Evolutionary conservation across 2,113 vertebrate species (phyloP).

Genomic region (Muntiacus muntjak): DNA sequence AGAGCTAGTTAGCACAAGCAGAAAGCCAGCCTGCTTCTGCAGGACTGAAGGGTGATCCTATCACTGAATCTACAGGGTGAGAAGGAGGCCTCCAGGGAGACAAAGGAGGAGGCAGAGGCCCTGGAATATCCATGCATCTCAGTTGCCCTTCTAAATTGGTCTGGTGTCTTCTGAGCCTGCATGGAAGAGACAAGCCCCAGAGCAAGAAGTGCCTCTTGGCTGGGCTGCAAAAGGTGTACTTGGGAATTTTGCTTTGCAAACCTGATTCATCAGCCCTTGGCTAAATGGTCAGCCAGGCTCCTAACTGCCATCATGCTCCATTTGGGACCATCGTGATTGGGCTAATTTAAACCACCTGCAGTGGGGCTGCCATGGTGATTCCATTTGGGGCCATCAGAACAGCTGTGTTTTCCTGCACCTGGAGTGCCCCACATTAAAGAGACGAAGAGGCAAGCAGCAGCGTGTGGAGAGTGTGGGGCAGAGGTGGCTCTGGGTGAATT

Average conservation of each 20-base stretch:
- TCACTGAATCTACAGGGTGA: background rate
- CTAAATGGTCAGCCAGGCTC: background rate
- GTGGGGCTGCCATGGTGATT: background rate
- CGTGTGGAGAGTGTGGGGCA: background rate
- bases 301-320: background rate
- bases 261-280: background rate
- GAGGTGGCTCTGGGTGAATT: background rate
- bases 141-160: background rate
- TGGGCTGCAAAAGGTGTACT: background rate
- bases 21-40: background rate
- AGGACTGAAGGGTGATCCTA: background rate
- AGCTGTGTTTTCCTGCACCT: background rate
- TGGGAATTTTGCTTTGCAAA: background rate
- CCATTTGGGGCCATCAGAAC: background rate
- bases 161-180: background rate
- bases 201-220: background rate
- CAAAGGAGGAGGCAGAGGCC: background rate
- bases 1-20: background rate
- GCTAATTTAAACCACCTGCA: background rate
- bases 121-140: background rate
- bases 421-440: background rate
- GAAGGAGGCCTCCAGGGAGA: background rate
- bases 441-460: background rate
- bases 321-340: rapidly evolving
- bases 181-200: background rate